Conservation (phyloP, 2,888 invertebrate genomes). For the Ormyrus nitidulus region DNA sequence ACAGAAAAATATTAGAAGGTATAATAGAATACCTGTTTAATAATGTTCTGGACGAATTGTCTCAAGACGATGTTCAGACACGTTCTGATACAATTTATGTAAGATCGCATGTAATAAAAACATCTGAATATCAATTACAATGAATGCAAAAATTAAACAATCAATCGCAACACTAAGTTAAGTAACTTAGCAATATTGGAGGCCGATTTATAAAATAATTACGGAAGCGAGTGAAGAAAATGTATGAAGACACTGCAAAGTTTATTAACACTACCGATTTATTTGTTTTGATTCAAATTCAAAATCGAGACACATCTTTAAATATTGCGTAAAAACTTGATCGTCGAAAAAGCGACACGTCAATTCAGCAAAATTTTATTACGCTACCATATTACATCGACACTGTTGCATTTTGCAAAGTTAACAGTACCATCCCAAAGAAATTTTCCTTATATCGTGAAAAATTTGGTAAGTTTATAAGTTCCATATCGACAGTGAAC, state of each 20-base stretch:
- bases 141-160: neutral
- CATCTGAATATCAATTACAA: neutral
- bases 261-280: conserved; percentile 13
- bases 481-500: neutral
- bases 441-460: neutral
- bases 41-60: neutral
- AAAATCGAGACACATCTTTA: conserved; percentile 21
- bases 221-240: neutral
- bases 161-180: no score
- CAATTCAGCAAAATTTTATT: conserved; percentile 53
- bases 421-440: neutral
- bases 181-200: no score
- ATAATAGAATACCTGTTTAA: no score
- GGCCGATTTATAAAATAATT: conserved; percentile 11
- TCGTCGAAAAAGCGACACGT: conserved; percentile 47
- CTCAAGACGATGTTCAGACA: neutral
- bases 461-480: neutral
- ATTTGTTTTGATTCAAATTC: conserved; percentile 18
- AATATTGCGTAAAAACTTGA: conserved; percentile 25
- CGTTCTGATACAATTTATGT: no score
- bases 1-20: no score
- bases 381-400: neutral
- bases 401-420: neutral
- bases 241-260: neutral
- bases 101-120: no score